Evolutionary conservation across 2,113 vertebrate species (phyloP).

Genomic region (Cyanistes caeruleus): DNA sequence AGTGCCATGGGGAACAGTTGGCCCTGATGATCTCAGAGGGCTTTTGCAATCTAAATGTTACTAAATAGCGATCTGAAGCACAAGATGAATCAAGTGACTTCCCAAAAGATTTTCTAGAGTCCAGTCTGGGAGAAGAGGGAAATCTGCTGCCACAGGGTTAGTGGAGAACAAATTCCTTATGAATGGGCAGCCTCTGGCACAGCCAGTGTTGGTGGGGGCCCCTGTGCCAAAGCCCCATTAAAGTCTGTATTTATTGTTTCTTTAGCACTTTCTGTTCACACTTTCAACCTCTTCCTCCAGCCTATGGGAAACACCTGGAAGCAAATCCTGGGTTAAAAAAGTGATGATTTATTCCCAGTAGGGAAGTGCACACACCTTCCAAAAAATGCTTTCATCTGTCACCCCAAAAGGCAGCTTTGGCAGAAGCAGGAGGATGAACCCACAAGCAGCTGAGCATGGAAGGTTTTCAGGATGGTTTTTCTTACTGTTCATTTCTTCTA

Average conservation of each 20-base stretch:
- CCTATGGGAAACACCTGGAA: background rate
- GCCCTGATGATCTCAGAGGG: background rate
- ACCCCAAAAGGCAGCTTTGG: background rate
- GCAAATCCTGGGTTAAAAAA: background rate
- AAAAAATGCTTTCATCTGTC: background rate
- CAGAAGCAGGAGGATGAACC: background rate
- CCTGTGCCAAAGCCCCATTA: background rate
- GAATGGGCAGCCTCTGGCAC: background rate
- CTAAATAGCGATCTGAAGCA: background rate
- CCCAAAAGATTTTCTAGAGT: background rate
- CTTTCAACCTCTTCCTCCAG: background rate
- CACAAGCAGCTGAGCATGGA: background rate
- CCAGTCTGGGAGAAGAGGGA: background rate
- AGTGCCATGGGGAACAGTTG: fast-evolving
- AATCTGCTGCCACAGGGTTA: fast-evolving
- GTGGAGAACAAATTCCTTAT: fast-evolving
- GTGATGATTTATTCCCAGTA: background rate
- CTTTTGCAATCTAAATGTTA: background rate
- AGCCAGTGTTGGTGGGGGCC: fast-evolving
- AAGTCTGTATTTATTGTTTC: background rate
- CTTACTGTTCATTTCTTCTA: background rate
- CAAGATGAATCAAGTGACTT: background rate
- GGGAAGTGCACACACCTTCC: background rate
- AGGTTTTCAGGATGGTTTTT: background rate
- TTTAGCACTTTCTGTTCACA: background rate